Conservation (phyloP, 2,888 invertebrate species). For the Serrognathus titanus region DNA sequence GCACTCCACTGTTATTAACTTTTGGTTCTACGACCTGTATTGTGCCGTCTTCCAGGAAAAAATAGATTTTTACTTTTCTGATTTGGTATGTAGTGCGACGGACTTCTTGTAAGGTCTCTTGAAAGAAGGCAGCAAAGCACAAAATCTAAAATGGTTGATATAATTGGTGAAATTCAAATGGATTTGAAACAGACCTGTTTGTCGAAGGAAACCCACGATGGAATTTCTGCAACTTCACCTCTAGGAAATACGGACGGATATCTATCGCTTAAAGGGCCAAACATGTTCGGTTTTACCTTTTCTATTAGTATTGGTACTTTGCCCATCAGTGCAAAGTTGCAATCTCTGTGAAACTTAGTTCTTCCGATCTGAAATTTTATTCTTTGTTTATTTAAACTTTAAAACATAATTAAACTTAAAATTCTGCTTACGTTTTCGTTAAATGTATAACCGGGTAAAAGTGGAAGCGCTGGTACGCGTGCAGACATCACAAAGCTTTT, state of each 20-base stretch:
- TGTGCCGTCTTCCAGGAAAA: conserved; percentile 88
- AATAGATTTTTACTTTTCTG: conserved; percentile 78
- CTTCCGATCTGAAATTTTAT: conserved; percentile 55
- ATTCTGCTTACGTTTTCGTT: conserved; percentile 59
- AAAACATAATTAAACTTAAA: neutral
- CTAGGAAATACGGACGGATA: conserved; percentile 71
- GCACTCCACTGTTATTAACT: conserved; percentile 78
- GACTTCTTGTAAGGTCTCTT: conserved; percentile 77
- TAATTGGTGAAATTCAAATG: neutral
- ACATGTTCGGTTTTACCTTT: conserved; percentile 58
- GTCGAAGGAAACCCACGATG: conserved; percentile 85
- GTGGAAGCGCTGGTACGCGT: conserved; percentile 65
- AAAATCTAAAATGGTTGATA: conserved; percentile 57
- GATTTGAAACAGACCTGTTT: conserved; percentile 61
- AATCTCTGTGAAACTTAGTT: conserved; percentile 56
- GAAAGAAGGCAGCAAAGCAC: conserved; percentile 73
- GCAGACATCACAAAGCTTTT: conserved; percentile 30
- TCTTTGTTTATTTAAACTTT: neutral
- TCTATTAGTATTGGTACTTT: conserved; percentile 62
- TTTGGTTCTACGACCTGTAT: conserved; percentile 82
- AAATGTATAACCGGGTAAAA: conserved; percentile 70
- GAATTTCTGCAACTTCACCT: conserved; percentile 70
- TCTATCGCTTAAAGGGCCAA: conserved; percentile 55
- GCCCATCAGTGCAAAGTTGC: conserved; percentile 56
- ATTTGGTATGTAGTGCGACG: conserved; percentile 64